A percentile compares a stretch with the other conserved stretches of the same genome.
Evolutionary conservation across 2,113 vertebrate species (phyloP).

Genomic region (Cisticola juncidis): DNA sequence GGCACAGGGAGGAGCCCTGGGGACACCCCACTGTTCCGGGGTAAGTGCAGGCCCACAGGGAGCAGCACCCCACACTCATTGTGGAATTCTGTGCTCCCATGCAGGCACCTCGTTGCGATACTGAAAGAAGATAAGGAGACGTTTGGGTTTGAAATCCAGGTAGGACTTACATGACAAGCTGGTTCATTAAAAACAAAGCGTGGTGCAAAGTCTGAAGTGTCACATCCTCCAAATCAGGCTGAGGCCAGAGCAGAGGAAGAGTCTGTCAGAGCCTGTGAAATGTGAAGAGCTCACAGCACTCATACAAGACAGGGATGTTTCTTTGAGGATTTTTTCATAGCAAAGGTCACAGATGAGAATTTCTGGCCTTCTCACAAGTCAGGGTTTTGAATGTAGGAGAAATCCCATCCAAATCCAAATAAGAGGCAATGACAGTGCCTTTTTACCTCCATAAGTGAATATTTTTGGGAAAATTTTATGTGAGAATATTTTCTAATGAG

Average conservation of each 20-base stretch:
- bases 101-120: slow-evolving; percentile 74
- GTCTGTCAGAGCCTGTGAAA: not conserved
- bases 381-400: not conserved
- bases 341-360: not conserved
- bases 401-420: not conserved
- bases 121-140: slow-evolving; percentile 89
- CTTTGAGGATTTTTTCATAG: not conserved
- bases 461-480: not conserved
- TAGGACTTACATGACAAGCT: slow-evolving; percentile 36
- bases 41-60: not conserved
- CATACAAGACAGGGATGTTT: not conserved
- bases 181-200: not conserved
- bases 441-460: not conserved
- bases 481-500: not conserved
- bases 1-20: not conserved
- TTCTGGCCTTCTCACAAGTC: not conserved
- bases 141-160: slow-evolving; percentile 98
- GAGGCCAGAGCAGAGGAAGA: not conserved
- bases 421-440: not conserved
- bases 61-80: not conserved
- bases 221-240: not conserved
- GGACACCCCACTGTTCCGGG: fast-evolving
- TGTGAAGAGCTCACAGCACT: not conserved
- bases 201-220: not conserved
- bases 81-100: not conserved